These are phyloP conservation scores for Physeter macrocephalus DNA, from an alignment of 2,113 vertebrate species.

Conservation along the genomic window DNA sequence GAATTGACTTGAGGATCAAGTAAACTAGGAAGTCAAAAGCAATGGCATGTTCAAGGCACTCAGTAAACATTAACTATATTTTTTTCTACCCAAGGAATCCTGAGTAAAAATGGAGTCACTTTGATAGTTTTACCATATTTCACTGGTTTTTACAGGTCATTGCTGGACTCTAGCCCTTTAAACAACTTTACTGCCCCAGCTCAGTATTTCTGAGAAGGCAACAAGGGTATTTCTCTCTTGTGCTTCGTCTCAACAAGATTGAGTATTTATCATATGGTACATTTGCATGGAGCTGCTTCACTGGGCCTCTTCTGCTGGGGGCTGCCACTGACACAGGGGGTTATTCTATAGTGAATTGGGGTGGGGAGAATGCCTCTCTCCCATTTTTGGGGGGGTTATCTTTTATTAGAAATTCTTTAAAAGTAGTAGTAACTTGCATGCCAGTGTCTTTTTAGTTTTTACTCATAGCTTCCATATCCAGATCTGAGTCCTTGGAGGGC, in stretches of 20 bases:
- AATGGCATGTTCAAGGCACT: not conserved
- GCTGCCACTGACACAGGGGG: fast-evolving
- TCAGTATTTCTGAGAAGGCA: not conserved
- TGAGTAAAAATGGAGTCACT: not conserved
- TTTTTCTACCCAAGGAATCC: not conserved
- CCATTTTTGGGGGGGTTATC: not conserved
- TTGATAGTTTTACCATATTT: not conserved
- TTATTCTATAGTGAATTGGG: not conserved
- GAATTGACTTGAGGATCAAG: not conserved
- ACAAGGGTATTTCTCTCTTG: not conserved
- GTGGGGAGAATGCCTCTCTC: not conserved
- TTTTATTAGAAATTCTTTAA: not conserved
- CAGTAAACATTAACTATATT: not conserved
- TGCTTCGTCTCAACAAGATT: not conserved
- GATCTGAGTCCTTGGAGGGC: not conserved
- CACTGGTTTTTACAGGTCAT: not conserved
- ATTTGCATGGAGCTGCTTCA: not conserved
- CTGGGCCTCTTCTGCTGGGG: not conserved
- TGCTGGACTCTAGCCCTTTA: not conserved
- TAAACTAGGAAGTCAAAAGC: not conserved
- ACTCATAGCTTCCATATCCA: not conserved
- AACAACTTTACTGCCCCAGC: not conserved
- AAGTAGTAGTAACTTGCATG: not conserved
- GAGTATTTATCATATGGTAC: fast-evolving
- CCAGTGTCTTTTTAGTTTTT: not conserved